phyloP scores from a whole-genome alignment of 2,888 invertebrate species.

The Crocallis elinguaria region DNA sequence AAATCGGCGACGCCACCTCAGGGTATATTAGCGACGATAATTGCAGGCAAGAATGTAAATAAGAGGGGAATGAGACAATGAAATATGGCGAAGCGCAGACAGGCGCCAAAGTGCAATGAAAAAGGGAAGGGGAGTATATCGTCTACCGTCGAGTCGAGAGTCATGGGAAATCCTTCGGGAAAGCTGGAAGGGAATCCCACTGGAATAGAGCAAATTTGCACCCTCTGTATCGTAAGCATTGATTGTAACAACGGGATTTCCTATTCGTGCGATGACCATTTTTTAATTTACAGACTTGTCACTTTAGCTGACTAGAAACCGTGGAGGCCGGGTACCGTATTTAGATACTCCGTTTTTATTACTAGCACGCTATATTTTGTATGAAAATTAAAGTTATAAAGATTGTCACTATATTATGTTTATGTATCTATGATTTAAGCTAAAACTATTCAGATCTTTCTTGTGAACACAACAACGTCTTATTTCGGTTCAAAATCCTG shows the following conservation, averaged over 20 bases:
- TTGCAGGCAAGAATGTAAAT: constrained; percentile 42
- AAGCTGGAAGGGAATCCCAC: constrained; percentile 71
- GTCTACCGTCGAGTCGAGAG: constrained; percentile 48
- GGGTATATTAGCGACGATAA: constrained; percentile 34
- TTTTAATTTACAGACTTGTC: constrained; percentile 35
- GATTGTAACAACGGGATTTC: constrained; percentile 67
- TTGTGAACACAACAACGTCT: too few species aligned
- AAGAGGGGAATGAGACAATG: constrained; percentile 41
- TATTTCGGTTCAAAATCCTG: too few species aligned
- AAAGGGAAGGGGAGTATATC: constrained; percentile 50
- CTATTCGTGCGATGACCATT: constrained; percentile 47
- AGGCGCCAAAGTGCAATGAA: constrained; percentile 60
- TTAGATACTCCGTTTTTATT: background rate
- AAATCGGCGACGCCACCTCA: constrained; percentile 29
- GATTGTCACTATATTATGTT: too few species aligned
- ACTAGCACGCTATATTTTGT: constrained; percentile 3
- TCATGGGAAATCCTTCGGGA: constrained; percentile 77
- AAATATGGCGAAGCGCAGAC: constrained; percentile 51
- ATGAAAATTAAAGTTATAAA: too few species aligned
- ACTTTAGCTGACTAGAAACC: constrained; percentile 21
- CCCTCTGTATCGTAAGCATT: constrained; percentile 53
- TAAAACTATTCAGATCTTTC: too few species aligned
- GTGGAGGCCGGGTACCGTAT: constrained; percentile 7
- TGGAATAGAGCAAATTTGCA: constrained; percentile 55
- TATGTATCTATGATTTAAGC: too few species aligned